These are phyloP conservation scores for Gasterosteus aculeatus DNA, from an alignment of 2,113 vertebrate genomes.

Conservation along the genomic window DNA sequence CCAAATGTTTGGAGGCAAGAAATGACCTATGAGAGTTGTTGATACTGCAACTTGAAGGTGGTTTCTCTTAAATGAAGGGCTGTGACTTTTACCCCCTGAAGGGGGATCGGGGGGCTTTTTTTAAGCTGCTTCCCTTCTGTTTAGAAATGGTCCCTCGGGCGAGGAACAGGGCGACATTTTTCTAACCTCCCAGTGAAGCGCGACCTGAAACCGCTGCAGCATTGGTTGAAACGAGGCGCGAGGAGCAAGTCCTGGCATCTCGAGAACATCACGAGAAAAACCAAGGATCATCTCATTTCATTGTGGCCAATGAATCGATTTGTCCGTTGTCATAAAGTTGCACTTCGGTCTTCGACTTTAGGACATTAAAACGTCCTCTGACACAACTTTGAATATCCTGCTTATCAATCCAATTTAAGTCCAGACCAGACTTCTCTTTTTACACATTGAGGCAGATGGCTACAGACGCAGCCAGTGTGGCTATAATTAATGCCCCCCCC, in stretches of 20 bases:
- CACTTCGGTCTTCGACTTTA: not conserved
- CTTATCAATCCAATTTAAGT: constrained; percentile 29
- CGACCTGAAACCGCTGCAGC: not conserved
- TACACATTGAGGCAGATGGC: constrained; percentile 41
- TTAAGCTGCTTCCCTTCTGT: not conserved
- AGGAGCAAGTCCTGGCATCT: not conserved
- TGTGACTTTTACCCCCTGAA: not conserved
- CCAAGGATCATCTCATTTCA: not conserved
- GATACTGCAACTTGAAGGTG: constrained; percentile 7
- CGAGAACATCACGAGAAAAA: not conserved
- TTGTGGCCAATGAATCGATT: not conserved
- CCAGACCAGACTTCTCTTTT: not conserved
- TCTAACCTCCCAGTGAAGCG: not conserved
- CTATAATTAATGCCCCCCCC: constrained; percentile 51
- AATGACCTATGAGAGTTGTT: constrained; percentile 18
- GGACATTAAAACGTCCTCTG: not conserved
- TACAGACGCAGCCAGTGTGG: constrained; percentile 1
- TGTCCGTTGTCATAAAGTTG: not conserved
- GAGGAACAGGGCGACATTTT: not conserved
- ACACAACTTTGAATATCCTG: constrained; percentile 5
- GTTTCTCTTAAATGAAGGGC: not conserved
- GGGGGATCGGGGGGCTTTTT: not conserved
- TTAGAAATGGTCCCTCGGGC: not conserved
- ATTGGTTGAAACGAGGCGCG: not conserved
- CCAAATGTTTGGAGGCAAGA: not conserved